Base-by-base conservation (phyloP, 2,113 vertebrate species). In the Pagrus major region DNA sequence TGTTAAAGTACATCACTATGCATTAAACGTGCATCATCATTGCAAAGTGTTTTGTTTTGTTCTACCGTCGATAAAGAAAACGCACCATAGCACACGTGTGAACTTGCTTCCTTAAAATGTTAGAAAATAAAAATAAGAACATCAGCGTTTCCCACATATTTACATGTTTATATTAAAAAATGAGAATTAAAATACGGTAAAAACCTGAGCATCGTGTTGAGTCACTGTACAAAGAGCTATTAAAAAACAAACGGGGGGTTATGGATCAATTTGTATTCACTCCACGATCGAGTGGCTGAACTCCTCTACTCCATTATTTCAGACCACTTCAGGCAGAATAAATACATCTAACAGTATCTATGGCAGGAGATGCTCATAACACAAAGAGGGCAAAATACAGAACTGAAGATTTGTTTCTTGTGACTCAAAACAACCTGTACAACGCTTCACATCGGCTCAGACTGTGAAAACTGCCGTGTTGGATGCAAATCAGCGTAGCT, bases 131-230 rank as follows among this genome's bases (percentile, higher is more conserved):
- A 23, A 25, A 35, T 37, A 71, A 49, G 49, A 80, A 49, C 37
- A 44, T 52, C 35, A 60, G 23, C 27, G 12, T 33, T 63, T 59
- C 80, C 78, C 84, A 80, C 37, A 65, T 84, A 86, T 88, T 84
- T 84, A 88, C 82, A 91, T 6, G 37, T 52, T 77, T 58, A 54
- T 20, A 14, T 44, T 44, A 67, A 68, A 87, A n/a, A 69, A 64
- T 3, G 7, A 51, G 9, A 21, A 49, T 55, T 58, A 83, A 82
- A 84, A 69, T 18, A 54, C 5, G 60, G 21, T 64, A 29, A 59
- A n/a, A 71, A 58, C 71, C 4, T 12, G 1, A 70, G 52, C 31
- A 21, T 35, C 42, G 12, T 6, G 7, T 7, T 5, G 21, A 70
- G 20, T 55, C 16, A 61, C 5, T 58, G 4, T 11, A 55, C 20